These are phyloP conservation scores for Luperina nickerlii DNA, from an alignment of 2,888 invertebrate genomes.

Conservation along the genomic window DNA sequence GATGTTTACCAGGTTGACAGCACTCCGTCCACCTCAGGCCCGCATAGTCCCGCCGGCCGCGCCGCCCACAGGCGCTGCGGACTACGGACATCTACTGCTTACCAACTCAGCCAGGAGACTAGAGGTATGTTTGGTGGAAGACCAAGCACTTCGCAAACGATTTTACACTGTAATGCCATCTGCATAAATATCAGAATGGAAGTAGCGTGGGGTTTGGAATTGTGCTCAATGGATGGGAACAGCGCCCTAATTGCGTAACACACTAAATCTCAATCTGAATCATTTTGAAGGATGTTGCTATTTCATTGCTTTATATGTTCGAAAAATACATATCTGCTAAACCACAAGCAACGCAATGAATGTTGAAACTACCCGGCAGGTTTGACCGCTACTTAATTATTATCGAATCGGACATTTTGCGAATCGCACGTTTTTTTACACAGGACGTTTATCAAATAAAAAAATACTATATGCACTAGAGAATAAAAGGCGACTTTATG, in stretches of 20 bases:
- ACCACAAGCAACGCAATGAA: too few relatives aligned
- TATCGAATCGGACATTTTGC: background rate
- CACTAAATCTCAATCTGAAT: too few relatives aligned
- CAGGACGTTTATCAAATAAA: background rate
- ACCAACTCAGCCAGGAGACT: conserved; percentile 94
- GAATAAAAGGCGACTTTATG: too few relatives aligned
- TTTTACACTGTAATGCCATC: background rate
- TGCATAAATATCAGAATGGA: background rate
- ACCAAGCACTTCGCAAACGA: background rate
- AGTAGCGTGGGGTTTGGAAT: background rate
- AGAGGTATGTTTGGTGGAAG: conserved; percentile 90
- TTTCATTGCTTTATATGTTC: too few relatives aligned
- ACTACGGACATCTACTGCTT: conserved; percentile 91
- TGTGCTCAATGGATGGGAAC: background rate
- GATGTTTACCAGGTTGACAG: conserved; percentile 91
- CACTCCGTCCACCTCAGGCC: conserved; percentile 94
- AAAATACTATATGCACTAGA: too few relatives aligned
- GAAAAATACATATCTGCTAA: too few relatives aligned
- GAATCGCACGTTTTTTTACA: background rate
- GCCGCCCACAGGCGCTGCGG: conserved; percentile 92
- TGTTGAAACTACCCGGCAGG: too few relatives aligned
- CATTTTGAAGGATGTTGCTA: too few relatives aligned
- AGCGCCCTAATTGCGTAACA: too few relatives aligned
- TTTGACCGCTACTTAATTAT: background rate
- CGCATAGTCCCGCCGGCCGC: conserved; percentile 98